These are phyloP conservation scores for Lasioglossum pauxillum DNA, from an alignment of 2,888 invertebrate species.

Conservation along the genomic window DNA sequence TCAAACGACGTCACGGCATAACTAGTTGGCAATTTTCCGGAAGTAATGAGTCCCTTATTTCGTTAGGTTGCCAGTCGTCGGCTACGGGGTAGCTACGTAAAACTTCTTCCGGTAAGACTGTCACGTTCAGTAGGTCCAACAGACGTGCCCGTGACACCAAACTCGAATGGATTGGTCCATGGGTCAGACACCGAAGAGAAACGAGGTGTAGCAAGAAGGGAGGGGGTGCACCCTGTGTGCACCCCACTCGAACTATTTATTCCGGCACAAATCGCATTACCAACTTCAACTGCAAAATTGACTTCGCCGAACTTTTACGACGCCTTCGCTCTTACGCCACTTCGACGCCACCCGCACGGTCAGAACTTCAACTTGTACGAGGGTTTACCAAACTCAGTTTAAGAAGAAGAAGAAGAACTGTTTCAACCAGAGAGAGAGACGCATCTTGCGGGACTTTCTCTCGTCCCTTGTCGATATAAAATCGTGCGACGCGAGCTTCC, in stretches of 20 bases:
- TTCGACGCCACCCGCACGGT: constrained; percentile 78
- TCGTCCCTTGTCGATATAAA: constrained; percentile 74
- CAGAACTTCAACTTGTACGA: constrained; percentile 83
- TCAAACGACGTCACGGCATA: not conserved
- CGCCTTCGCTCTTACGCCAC: constrained; percentile 77
- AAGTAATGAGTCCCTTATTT: constrained; percentile 55
- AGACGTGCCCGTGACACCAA: constrained; percentile 79
- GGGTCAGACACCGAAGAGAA: constrained; percentile 63
- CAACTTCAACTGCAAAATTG: constrained; percentile 84
- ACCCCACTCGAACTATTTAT: constrained; percentile 78
- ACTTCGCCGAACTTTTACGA: constrained; percentile 84
- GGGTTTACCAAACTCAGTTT: constrained; percentile 84
- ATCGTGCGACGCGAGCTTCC: constrained; percentile 74
- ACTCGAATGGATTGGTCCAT: constrained; percentile 71
- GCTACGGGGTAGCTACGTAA: constrained; percentile 56
- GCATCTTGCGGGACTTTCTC: constrained; percentile 73
- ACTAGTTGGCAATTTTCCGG: constrained; percentile 36
- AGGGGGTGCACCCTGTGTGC: constrained; percentile 35
- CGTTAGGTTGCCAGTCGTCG: constrained; percentile 47
- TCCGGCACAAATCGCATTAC: constrained; percentile 84
- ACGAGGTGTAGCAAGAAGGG: constrained; percentile 56
- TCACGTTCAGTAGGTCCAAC: constrained; percentile 79
- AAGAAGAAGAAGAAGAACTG: constrained; percentile 79
- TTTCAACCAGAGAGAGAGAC: constrained; percentile 77
- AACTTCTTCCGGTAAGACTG: constrained; percentile 74